Base-by-base conservation (phyloP, 2,113 vertebrate species). In the Corydoras sp. region DNA sequence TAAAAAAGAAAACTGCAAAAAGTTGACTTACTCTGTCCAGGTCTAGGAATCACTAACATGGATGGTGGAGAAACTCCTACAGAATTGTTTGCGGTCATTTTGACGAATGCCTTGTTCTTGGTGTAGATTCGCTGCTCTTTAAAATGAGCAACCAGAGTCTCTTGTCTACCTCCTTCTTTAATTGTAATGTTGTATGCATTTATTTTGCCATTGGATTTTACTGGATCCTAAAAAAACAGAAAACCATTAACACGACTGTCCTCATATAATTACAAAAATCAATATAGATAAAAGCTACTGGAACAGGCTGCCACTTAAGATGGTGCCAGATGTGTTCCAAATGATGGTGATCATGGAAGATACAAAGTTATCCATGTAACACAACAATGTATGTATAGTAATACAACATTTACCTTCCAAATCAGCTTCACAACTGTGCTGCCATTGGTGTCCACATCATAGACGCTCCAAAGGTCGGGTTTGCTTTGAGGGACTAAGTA, bases 381-480 rank as follows among this genome's bases (percentile, higher is more conserved):
- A 56, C n/a, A 10, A 29, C 1, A 29, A 29, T 55, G 4, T 1
- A 64, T 2, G 32, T 14, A 55, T 1, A 67, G 9, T 10, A 55
- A 50, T 14, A 9, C 5, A 50, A 2, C 12, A 29, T 54, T 69
- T 88, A 98, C 96, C 94, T 96, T 96, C 90, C 90, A 94, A 15
- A 93, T 63, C 3, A 98, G 71, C 61, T 55, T 74, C 35, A 95
- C 82, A n/a, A 24, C 54, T 80, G 85, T 85, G 75, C 73, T 5
- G 51, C 51, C 51, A 73, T 77, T 65, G 2, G 10, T 55, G 12
- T 54, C 15, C 9, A 51, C 74, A 59, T 53, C 70, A 3, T 80
- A 85, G 43, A 85, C 86, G 76, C 79, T 89, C 95, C 95, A 98
- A 65, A 98, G 9, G 63, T 85, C 77, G 10, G 94, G 94, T 83